Percentiles rank a stretch among this genome's conserved stretches.
Evolutionary conservation across 2,797 vertebrate genomes (phyloP).

Genomic region (Myotis planiceps): DNA sequence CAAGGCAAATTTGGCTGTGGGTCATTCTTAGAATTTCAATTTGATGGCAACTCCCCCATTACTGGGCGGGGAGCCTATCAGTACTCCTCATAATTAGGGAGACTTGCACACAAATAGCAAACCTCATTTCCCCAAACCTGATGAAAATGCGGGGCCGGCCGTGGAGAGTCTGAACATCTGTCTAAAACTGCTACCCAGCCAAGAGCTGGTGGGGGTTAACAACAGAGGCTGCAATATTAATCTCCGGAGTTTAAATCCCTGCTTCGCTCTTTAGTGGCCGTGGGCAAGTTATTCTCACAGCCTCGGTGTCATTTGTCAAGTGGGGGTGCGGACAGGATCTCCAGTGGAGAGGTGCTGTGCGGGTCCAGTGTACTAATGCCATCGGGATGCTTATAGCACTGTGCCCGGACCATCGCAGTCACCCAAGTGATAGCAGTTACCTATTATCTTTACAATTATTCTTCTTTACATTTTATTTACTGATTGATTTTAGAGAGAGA

Average conservation of each 20-base stretch:
- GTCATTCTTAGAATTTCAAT: neutral
- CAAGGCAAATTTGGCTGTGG: too few relatives aligned
- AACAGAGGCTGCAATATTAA: neutral
- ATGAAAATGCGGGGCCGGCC: neutral
- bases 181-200: neutral
- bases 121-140: neutral
- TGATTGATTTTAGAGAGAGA: too few relatives aligned
- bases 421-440: neutral
- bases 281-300: neutral
- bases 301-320: neutral
- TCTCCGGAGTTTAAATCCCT: neutral
- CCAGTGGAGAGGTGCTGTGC: neutral
- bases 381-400: accelerated
- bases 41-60: neutral
- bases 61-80: neutral
- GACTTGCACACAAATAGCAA: neutral
- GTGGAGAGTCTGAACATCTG: neutral
- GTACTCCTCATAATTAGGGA: neutral
- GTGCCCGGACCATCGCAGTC: accelerated
- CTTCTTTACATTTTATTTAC: too few relatives aligned
- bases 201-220: neutral
- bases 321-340: neutral
- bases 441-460: neutral
- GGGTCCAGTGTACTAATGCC: neutral
- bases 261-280: neutral